These are phyloP conservation scores for Epicauta chinensis DNA, from an alignment of 1,140 invertebrate species.

Conservation along the genomic window DNA sequence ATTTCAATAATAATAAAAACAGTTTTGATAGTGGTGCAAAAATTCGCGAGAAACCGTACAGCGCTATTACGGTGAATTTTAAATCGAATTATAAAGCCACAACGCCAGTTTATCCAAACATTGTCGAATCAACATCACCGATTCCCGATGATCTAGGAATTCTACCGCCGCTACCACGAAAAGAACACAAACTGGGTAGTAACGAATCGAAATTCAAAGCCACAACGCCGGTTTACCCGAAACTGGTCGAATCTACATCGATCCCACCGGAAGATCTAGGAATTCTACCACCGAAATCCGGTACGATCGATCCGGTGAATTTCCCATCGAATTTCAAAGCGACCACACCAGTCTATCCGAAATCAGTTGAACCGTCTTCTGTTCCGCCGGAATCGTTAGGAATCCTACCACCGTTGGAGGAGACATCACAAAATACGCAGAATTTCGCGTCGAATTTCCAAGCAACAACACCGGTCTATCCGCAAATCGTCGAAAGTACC, in stretches of 20 bases:
- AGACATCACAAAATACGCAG: background rate
- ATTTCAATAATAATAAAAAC: constrained; percentile 7
- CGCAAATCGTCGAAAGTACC: constrained; percentile 25
- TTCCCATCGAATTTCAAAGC: constrained; percentile 18
- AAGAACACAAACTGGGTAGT: constrained; percentile 20
- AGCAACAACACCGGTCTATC: constrained; percentile 35
- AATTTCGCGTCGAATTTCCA: constrained; percentile 29
- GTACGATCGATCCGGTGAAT: constrained; percentile 8
- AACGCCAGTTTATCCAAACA: constrained; percentile 19
- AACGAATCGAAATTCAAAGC: constrained; percentile 33
- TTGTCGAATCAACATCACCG: constrained; percentile 5
- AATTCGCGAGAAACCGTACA: constrained; percentile 7
- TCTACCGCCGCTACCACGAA: background rate
- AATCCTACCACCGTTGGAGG: background rate
- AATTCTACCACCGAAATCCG: constrained; percentile 22
- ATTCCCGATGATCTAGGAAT: constrained; percentile 8
- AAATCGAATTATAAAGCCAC: constrained; percentile 18
- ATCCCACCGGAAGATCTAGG: constrained; percentile 22
- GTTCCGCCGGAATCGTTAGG: background rate
- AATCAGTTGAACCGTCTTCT: constrained; percentile 1
- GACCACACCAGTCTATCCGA: constrained; percentile 24
- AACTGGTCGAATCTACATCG: constrained; percentile 17
- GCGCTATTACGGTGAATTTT: constrained; percentile 5
- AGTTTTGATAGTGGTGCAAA: background rate
- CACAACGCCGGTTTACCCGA: constrained; percentile 38